These are phyloP conservation scores for Eumerus sabulonum DNA, from an alignment of 2,888 invertebrate genomes.

Conservation along the genomic window DNA sequence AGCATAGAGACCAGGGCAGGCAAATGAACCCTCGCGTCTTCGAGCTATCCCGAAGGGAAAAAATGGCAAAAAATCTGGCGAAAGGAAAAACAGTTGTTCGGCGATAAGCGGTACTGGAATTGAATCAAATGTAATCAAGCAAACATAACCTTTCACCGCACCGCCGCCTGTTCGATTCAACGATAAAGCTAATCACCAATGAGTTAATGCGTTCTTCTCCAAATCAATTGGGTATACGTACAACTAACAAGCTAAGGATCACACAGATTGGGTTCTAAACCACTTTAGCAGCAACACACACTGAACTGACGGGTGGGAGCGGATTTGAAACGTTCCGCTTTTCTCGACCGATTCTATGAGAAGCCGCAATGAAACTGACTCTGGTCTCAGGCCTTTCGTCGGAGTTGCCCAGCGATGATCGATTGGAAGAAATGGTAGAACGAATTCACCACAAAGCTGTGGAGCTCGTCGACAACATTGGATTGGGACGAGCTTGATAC, in stretches of 20 bases:
- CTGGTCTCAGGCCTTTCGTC: slow-evolving; percentile 25
- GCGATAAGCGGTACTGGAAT: not conserved
- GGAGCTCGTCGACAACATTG: slow-evolving; percentile 1
- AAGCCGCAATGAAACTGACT: slow-evolving; percentile 66
- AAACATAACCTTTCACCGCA: slow-evolving; percentile 1
- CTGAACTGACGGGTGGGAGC: slow-evolving; percentile 11
- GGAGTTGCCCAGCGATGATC: slow-evolving; percentile 10
- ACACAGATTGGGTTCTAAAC: not conserved
- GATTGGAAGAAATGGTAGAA: slow-evolving; percentile 53
- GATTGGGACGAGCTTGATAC: slow-evolving; percentile 14
- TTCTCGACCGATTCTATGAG: slow-evolving; percentile 56
- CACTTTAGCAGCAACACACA: slow-evolving; percentile 2
- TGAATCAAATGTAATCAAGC: slow-evolving; percentile 17
- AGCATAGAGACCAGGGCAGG: not conserved
- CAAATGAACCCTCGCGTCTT: not conserved
- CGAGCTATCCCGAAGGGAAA: not conserved
- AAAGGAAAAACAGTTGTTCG: slow-evolving; percentile 20
- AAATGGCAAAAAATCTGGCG: too few species aligned
- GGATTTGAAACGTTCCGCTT: slow-evolving; percentile 37
- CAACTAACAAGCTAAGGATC: too few species aligned
- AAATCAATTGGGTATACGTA: too few species aligned
- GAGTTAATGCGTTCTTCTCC: too few species aligned
- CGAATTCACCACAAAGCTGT: slow-evolving; percentile 45
- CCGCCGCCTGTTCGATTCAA: not conserved
- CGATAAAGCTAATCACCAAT: slow-evolving; percentile 1